Base-by-base conservation (phyloP, 2,113 vertebrate species). In the Takifugu bimaculatus region DNA sequence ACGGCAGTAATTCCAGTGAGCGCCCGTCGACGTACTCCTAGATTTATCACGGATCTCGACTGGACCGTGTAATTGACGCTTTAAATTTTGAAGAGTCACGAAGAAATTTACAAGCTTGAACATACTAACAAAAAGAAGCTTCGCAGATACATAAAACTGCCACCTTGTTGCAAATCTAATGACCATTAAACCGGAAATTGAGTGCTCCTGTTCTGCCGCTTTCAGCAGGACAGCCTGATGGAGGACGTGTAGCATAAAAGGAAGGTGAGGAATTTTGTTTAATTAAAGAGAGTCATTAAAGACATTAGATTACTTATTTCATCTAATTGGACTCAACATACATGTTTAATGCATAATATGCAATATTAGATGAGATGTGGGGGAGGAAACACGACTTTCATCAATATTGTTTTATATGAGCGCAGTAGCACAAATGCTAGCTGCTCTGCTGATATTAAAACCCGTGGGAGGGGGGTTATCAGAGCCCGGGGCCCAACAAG, bases 341-440 rank as follows among this genome's bases (percentile, higher is more conserved):
- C 32, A 32, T 32, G 4, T 3, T 4, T 32, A 32, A 32, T 6
- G 7, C 7, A 6, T 32, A 32, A 32, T 32, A 48, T 70, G 77
- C 20, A 60, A 55, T 51, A 32, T 42, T 57, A 32, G 55, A 29
- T 13, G 65, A 75, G 56, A 64, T 71, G 76, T 80, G 81, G 58
- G 45, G 67, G 64, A 70, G 47, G 72, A 56, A 32, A 39, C 35
- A 74, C 20, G 60, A 68, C 57, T 49, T 77, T 82, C 88, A 85
- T 91, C 89, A 92, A 88, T 87, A 92, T 87, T 83, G 81, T 88
- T 88, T 88, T 80, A 84, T 88, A 78, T 88, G 76, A 81, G 85
- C 80, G 89, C 88, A 90, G 92, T 90, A 91, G 89, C 64, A 67
- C 81, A 14, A 62, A 15, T 63, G 84, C 69, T 69, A 74, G 74